Base-by-base conservation (phyloP, 2,113 vertebrate genomes). In the Globicephala melas region DNA sequence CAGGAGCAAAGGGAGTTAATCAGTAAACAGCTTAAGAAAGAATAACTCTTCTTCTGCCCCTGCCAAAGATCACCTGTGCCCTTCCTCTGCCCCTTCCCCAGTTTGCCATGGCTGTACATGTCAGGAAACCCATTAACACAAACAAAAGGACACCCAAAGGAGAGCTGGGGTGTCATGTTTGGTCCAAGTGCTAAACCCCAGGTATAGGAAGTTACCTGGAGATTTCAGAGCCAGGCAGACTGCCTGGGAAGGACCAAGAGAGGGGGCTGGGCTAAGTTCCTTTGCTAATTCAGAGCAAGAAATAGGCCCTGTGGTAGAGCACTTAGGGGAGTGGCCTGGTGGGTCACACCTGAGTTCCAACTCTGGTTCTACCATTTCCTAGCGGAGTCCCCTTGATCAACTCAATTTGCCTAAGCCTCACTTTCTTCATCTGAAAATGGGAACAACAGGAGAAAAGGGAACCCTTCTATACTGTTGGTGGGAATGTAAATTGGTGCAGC, bases 1-100 rank as follows among this genome's bases (percentile, higher is more conserved):
- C 90, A 95, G 96, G 73, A 58, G 71, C 95, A 71, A 94, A 86
- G 71, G 20, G 84, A 98, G 94, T 88, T 96, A 86, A 97, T 93
- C 21, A 80, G 77, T 73, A 90, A 96, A 91, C 38, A 70, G 55
- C 50, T 67, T 33, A 73, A 67, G 53, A 85, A 80, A 70, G 53
- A 79, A 62, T 79, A 77, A 71, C 33, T 84, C 31, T 36, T 26
- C n/a, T 81, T 53, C 76, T 33, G 36, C 31, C 38, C 23, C 28
- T 44, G 70, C 41, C 20, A 44, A 92, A 71, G 41, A 20, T 80
- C 71, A 55, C 80, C 47, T 15, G 21, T 55, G 20, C 36, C 47
- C 60, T 77, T 70, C 76, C 47, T 76, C 50, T 25, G n/a, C 5
- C 33, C 31, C 31, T 17, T 23, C 25, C 50, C 25, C 55, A 4